A percentile compares a stretch with the other conserved stretches of the same genome.
Conservation (phyloP, 2,113 vertebrate genomes). For the Pollachius pollachius region DNA sequence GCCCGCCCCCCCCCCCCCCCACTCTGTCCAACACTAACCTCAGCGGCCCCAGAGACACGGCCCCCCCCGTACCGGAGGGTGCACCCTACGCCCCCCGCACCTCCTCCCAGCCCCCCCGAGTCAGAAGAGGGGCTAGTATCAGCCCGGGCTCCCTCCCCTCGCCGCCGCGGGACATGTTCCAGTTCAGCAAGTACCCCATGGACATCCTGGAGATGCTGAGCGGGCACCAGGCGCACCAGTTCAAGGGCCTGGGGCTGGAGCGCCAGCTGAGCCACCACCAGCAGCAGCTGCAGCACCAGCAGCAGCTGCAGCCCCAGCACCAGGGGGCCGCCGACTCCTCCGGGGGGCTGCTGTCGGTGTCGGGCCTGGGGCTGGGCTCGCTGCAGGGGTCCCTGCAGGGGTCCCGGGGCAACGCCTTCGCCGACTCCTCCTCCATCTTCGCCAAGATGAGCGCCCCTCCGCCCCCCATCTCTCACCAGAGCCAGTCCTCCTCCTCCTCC, state of each 20-base stretch:
- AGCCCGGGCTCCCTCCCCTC: constrained; percentile 38
- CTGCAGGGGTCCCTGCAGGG: constrained; percentile 59
- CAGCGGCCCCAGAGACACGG: too few relatives aligned
- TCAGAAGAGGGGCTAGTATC: constrained; percentile 19
- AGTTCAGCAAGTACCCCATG: constrained; percentile 82
- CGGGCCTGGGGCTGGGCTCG: constrained; percentile 70
- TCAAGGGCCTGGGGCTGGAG: constrained; percentile 78
- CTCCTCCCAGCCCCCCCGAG: constrained; percentile 18
- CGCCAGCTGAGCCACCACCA: constrained; percentile 77
- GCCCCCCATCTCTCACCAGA: constrained; percentile 73
- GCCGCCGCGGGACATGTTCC: constrained; percentile 72
- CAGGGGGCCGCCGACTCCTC: constrained; percentile 68
- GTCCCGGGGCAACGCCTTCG: constrained; percentile 73
- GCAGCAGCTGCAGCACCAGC: constrained; percentile 78
- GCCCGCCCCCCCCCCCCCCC: too few relatives aligned
- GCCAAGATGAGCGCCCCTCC: constrained; percentile 77
- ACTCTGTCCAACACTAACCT: too few relatives aligned
- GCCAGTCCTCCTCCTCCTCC: constrained; percentile 69
- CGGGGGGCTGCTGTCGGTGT: constrained; percentile 73
- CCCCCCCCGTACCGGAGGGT: too few relatives aligned
- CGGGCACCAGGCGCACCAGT: constrained; percentile 80
- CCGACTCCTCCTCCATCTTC: constrained; percentile 76
- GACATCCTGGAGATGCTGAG: constrained; percentile 83
- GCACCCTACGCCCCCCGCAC: too few relatives aligned
- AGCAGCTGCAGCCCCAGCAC: constrained; percentile 78